Conservation (phyloP, 2,113 vertebrate genomes). For the Corapipo altera region DNA sequence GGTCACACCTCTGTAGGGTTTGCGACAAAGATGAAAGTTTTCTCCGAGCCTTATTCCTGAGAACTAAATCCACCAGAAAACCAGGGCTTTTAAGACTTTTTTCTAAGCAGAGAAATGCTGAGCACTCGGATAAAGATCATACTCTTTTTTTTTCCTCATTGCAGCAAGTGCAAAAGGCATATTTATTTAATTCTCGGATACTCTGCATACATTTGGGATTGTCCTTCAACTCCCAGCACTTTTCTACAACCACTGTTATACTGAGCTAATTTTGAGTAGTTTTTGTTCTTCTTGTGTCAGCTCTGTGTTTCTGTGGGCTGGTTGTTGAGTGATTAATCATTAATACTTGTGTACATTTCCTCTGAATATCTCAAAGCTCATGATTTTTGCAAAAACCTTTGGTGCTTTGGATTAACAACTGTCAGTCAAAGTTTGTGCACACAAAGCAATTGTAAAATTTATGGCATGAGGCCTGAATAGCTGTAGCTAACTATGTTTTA, state of each 20-base stretch:
- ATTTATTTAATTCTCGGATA: background rate
- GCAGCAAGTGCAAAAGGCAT: background rate
- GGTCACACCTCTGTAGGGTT: background rate
- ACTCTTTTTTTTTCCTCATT: background rate
- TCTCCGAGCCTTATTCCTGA: background rate
- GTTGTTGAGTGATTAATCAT: background rate
- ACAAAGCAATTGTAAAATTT: background rate
- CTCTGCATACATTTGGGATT: background rate
- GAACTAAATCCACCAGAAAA: conserved; percentile 33
- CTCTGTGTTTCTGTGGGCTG: background rate
- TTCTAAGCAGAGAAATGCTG: background rate
- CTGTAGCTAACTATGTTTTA: background rate
- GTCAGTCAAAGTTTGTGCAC: background rate
- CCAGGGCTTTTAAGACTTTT: background rate
- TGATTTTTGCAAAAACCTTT: background rate
- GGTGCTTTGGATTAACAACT: background rate
- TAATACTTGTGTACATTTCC: background rate
- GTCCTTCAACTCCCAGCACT: background rate
- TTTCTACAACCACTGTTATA: background rate
- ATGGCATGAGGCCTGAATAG: background rate
- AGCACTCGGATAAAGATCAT: background rate
- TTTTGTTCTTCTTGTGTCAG: background rate
- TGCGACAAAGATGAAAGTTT: conserved; percentile 9
- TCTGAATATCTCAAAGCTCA: background rate
- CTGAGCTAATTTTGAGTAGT: background rate